Base-by-base conservation (phyloP, 2,888 invertebrate genomes). In the Cantharis lateralis region DNA sequence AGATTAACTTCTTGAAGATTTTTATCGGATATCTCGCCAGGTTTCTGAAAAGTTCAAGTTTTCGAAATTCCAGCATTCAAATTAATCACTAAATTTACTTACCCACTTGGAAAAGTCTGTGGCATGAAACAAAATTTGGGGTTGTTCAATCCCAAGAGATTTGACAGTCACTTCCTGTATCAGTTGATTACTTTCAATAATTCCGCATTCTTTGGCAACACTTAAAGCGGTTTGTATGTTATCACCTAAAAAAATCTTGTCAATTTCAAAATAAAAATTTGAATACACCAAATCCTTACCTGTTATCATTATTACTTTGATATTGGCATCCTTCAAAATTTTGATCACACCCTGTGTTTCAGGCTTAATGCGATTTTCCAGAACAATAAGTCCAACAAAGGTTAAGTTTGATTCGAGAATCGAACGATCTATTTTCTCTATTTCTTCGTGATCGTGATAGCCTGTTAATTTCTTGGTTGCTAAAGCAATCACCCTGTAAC, bases 301-400 rank as follows among this genome's bases (percentile, higher is more conserved):
- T 61, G 99, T 99, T 15, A 99, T 96, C 99, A 99, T 99, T 9
- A 98, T 93, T 2, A 95, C 94, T 78, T 96, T 93, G 80, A 99
- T 95, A 82, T 94, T 92, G 0, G 99, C 98, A 1, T 93, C 90
- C 80, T 93, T 94, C 72, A 99, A 89, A 28, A 93, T 92, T 3
- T 91, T 88, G 71, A 98, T 95, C 24, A 97, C 94, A 1, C 92
- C 92, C 0, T 93, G 91, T 0, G 97, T 97, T 84, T 97, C 95
- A 0, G 95, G 93, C 86, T 98, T 98, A 68, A 99, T 89, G 0
- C 96, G 92, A 88, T 99, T 99, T 87, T 99, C 99, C 89, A 99
- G 91, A 13, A 99, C 93, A 11, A 99, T 93, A 80, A 99, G 91
- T 0, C 97, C 97, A 0, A 96, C 88, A 87, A 96, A 97, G 76